Percentiles rank a stretch among this genome's conserved stretches.
These are phyloP conservation scores for Arbacia lixula DNA, from an alignment of 53 echinoderm and acorn worm species.

Conservation along the genomic window DNA sequence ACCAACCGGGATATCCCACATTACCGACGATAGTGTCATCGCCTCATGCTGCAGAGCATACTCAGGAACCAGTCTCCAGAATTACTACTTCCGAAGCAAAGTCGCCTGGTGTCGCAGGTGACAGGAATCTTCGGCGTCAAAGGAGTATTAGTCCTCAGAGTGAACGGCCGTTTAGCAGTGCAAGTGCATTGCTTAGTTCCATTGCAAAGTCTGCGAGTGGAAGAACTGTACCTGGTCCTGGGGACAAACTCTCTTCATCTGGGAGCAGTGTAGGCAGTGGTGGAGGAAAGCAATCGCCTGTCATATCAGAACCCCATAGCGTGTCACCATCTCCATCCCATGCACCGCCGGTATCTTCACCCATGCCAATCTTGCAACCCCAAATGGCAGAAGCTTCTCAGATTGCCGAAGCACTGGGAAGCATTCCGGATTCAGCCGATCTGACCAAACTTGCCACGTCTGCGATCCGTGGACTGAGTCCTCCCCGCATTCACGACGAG, in stretches of 20 bases:
- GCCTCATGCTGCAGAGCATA: background rate
- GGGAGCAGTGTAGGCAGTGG: conserved; percentile 55
- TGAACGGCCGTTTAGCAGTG: conserved; percentile 70
- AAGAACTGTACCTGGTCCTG: conserved; percentile 47
- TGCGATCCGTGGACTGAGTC: conserved; percentile 50
- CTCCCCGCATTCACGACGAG: conserved; percentile 55
- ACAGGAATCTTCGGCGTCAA: conserved; percentile 44
- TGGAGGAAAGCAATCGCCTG: conserved; percentile 50
- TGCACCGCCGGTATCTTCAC: conserved; percentile 22
- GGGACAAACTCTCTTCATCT: conserved; percentile 53
- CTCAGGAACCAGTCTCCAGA: conserved; percentile 9
- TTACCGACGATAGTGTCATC: background rate
- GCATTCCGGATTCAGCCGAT: conserved; percentile 52
- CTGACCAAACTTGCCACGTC: conserved; percentile 53
- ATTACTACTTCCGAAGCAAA: conserved; percentile 20
- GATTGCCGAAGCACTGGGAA: conserved; percentile 45
- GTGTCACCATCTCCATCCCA: conserved; percentile 28
- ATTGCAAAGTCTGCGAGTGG: conserved; percentile 91
- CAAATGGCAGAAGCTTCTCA: too few species aligned
- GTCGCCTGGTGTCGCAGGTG: conserved; percentile 37
- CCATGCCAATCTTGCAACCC: conserved; percentile 40
- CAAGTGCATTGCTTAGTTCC: conserved; percentile 92
- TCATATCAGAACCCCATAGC: conserved; percentile 10
- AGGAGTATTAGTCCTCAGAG: conserved; percentile 50
- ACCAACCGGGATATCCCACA: conserved; percentile 2